Percentiles rank a stretch among this genome's conserved stretches.
Evolutionary conservation across 2,113 vertebrate genomes (phyloP).

Genomic region (Tetraodon nigroviridis): DNA sequence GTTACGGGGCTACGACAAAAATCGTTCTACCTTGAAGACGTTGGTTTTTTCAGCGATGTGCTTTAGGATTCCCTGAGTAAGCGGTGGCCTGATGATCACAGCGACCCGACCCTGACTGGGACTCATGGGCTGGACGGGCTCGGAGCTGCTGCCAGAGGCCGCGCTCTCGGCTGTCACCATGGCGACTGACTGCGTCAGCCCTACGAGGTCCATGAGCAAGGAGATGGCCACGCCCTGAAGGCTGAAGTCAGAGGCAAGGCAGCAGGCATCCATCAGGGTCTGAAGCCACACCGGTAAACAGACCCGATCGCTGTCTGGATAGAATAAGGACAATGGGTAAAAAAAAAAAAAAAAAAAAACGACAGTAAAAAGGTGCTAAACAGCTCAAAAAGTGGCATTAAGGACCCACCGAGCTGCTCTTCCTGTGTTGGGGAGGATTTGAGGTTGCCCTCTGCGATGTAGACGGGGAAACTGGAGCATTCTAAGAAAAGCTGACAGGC

Average conservation of each 20-base stretch:
- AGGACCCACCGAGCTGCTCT: constrained; percentile 70
- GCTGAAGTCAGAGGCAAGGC: constrained; percentile 82
- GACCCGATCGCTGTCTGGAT: constrained; percentile 82
- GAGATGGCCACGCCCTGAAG: constrained; percentile 88
- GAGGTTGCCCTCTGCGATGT: constrained; percentile 93
- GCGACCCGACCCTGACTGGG: constrained; percentile 95
- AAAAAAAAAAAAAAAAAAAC: no score
- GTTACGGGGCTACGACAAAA: background rate
- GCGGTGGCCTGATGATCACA: constrained; percentile 94
- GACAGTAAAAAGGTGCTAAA: background rate
- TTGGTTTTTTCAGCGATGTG: constrained; percentile 91
- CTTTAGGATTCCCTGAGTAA: constrained; percentile 91
- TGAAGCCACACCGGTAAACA: constrained; percentile 88
- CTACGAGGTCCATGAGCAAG: constrained; percentile 95
- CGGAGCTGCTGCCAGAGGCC: constrained; percentile 66
- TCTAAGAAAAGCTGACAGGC: constrained; percentile 96
- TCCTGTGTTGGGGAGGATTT: constrained; percentile 82
- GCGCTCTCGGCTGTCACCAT: constrained; percentile 87
- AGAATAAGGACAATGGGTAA: background rate
- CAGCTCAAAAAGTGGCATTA: background rate
- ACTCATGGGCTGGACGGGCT: constrained; percentile 84
- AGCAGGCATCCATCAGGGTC: constrained; percentile 91
- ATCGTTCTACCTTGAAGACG: constrained; percentile 87
- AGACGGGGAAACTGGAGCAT: constrained; percentile 97
- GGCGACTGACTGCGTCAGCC: constrained; percentile 90